phyloP scores from a whole-genome alignment of 2,113 vertebrate genomes.

The Tenrec ecaudatus region DNA sequence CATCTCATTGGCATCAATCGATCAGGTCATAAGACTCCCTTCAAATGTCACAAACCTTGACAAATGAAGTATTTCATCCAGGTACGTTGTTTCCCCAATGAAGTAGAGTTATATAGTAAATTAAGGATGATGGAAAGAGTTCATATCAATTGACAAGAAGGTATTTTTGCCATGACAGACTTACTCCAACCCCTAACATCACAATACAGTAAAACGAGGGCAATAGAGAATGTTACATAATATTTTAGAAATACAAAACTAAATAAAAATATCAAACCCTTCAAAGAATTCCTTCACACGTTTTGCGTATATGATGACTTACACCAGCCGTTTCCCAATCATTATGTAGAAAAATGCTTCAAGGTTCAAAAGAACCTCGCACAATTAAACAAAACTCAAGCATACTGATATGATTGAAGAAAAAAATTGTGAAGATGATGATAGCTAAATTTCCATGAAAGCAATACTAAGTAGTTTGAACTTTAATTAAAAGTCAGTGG shows the following conservation, averaged over 20 bases:
- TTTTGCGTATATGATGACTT: neutral
- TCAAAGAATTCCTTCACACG: neutral
- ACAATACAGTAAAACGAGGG: neutral
- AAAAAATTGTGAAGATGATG: neutral
- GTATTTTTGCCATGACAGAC: neutral
- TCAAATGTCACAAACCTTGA: neutral
- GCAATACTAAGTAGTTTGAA: neutral
- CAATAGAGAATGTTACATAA: neutral
- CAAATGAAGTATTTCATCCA: neutral
- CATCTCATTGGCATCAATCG: neutral
- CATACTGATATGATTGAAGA: neutral
- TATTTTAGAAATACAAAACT: neutral
- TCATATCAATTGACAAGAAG: neutral
- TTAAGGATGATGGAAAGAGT: neutral
- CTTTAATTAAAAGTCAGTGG: too few species aligned
- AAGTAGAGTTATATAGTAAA: neutral
- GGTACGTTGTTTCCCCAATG: neutral
- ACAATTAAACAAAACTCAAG: neutral
- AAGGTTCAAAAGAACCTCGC: neutral
- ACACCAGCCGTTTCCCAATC: neutral
- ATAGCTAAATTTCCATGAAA: neutral
- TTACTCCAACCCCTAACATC: neutral
- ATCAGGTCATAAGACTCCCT: neutral
- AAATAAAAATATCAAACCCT: neutral
- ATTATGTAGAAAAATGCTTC: neutral